These are phyloP conservation scores for Brachypodius melanocephalos DNA, from an alignment of 2,113 vertebrate genomes.

Conservation along the genomic window DNA sequence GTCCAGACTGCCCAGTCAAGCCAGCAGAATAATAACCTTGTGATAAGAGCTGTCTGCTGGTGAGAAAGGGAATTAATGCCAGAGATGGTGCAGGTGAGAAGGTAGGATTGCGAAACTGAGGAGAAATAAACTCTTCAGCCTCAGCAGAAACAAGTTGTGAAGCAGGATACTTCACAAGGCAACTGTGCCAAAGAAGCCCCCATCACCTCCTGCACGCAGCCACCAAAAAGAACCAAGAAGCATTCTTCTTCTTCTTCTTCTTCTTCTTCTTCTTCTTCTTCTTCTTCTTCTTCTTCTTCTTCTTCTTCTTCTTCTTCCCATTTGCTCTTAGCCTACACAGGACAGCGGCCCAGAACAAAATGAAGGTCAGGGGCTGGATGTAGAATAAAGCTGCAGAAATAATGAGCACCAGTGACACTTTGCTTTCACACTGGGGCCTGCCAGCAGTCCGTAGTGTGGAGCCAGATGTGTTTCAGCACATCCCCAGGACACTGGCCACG, in stretches of 20 bases:
- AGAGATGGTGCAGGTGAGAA: not conserved
- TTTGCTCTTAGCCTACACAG: not conserved
- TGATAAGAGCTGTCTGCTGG: not conserved
- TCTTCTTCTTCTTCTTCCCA: not conserved
- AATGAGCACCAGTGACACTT: not conserved
- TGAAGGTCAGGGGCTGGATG: not conserved
- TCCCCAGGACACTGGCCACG: not conserved
- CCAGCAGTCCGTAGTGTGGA: not conserved
- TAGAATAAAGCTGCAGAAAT: not conserved
- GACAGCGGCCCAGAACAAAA: not conserved
- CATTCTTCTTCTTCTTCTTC: not conserved
- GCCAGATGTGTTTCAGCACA: not conserved
- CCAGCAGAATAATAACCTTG: not conserved
- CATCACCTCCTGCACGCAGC: not conserved
- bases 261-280: too few species aligned
- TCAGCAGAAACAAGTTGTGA: not conserved
- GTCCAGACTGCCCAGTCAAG: not conserved
- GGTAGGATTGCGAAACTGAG: not conserved
- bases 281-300: too few species aligned
- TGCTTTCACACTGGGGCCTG: not conserved
- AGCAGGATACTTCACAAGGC: not conserved
- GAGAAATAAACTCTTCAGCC: not conserved
- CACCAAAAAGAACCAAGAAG: not conserved
- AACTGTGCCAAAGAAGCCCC: not conserved
- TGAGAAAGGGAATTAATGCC: not conserved